These are phyloP conservation scores for Catonia carolina DNA, from an alignment of 2,888 invertebrate genomes.

Conservation along the genomic window DNA sequence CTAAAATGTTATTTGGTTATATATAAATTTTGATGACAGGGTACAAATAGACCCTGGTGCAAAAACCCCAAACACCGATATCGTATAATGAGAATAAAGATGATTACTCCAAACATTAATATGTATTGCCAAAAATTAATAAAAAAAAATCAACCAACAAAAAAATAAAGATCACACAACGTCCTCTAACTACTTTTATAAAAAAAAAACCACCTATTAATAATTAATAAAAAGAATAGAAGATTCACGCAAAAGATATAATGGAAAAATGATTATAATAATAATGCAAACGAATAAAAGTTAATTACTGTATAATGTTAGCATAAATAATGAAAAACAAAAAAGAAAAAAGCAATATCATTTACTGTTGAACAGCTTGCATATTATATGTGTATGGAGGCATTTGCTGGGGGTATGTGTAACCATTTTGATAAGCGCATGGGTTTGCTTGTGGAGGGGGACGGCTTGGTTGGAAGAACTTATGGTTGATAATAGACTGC, in stretches of 20 bases:
- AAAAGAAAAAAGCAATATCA: slow-evolving; percentile 17
- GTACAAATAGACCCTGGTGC: slow-evolving; percentile 23
- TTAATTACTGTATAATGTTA: too few relatives aligned
- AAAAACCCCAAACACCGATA: slow-evolving; percentile 34
- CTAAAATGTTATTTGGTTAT: background rate
- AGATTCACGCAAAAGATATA: background rate
- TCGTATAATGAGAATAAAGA: slow-evolving; percentile 23
- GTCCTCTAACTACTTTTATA: slow-evolving; percentile 7
- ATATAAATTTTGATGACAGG: background rate
- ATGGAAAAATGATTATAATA: slow-evolving; percentile 4
- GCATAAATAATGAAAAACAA: slow-evolving; percentile 6
- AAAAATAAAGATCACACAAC: slow-evolving; percentile 5
- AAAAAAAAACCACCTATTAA: background rate
- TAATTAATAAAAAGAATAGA: slow-evolving; percentile 4
- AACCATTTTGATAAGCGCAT: slow-evolving; percentile 54
- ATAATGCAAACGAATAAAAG: background rate
- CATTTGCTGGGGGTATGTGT: slow-evolving; percentile 44
- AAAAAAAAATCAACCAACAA: slow-evolving; percentile 19
- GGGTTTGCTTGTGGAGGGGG: slow-evolving; percentile 50
- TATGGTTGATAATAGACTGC: slow-evolving; percentile 56
- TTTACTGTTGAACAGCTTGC: slow-evolving; percentile 59
- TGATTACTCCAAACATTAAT: slow-evolving; percentile 2
- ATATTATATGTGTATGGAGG: slow-evolving; percentile 30
- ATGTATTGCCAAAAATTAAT: slow-evolving; percentile 10
- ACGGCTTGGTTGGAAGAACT: slow-evolving; percentile 64